phyloP scores from a whole-genome alignment of 1,140 invertebrate genomes.

The Cyphomyrmex costatus region DNA sequence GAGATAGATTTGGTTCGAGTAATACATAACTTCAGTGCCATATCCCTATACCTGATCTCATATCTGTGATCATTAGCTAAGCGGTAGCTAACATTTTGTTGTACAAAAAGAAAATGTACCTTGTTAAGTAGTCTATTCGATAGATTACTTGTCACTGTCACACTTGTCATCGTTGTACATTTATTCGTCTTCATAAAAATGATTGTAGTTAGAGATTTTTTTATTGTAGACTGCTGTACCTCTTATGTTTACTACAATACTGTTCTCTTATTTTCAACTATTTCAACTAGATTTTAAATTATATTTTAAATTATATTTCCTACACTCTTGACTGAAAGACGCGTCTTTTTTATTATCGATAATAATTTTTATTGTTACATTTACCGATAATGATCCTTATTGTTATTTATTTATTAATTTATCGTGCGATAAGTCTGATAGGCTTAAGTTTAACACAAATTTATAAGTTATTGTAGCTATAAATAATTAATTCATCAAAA shows the following conservation, averaged over 20 bases:
- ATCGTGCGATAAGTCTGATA: conserved; percentile 73
- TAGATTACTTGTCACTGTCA: conserved; percentile 59
- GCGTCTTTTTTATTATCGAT: conserved; percentile 23
- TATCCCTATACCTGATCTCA: conserved; percentile 81
- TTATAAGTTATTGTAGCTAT: conserved; percentile 61
- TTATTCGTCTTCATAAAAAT: conserved; percentile 40
- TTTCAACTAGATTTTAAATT: conserved; percentile 1
- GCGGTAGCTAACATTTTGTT: conserved; percentile 77
- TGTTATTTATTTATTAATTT: conserved; percentile 71
- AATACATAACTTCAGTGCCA: conserved; percentile 76
- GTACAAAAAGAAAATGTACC: conserved; percentile 76
- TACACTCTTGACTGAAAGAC: conserved; percentile 16
- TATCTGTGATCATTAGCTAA: conserved; percentile 81
- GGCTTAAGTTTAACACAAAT: conserved; percentile 72
- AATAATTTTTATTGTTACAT: conserved; percentile 57
- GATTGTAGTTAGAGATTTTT: conserved; percentile 54
- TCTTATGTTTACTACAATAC: conserved; percentile 43
- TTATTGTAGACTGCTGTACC: conserved; percentile 32
- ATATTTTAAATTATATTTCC: conserved; percentile 29
- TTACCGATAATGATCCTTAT: conserved; percentile 35
- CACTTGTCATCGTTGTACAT: conserved; percentile 59
- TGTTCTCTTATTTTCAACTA: conserved; percentile 25
- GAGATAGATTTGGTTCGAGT: conserved; percentile 54
- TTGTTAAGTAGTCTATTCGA: conserved; percentile 71
- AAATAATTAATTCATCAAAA: conserved; percentile 62